A percentile compares a stretch with the other conserved stretches of the same genome.
Conservation (phyloP, 2,797 vertebrate species). For the Enteromius argenteus region DNA sequence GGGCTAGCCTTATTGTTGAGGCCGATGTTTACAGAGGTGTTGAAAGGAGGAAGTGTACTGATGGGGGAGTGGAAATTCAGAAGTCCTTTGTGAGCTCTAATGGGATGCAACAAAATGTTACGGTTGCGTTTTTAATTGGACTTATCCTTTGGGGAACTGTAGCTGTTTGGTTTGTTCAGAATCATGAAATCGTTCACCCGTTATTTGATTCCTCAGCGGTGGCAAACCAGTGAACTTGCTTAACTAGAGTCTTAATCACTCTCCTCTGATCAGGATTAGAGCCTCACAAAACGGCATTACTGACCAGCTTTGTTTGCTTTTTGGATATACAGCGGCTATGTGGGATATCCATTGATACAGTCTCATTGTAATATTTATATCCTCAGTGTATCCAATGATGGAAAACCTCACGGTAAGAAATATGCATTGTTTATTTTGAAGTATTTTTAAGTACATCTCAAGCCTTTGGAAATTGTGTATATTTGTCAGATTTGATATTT, state of each 20-base stretch:
- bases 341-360: slow-evolving; percentile 27
- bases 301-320: background rate
- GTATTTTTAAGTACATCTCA: background rate
- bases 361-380: slow-evolving; percentile 20
- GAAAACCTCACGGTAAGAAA: slow-evolving; percentile 61
- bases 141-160: slow-evolving; percentile 31
- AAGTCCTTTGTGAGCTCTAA: slow-evolving; percentile 48
- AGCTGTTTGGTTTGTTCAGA: slow-evolving; percentile 54
- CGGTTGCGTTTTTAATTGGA: slow-evolving; percentile 61
- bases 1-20: slow-evolving; percentile 18
- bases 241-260: background rate
- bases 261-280: slow-evolving; percentile 9
- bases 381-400: slow-evolving; percentile 36
- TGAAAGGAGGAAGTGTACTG: slow-evolving; percentile 31
- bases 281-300: background rate
- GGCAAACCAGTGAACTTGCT: slow-evolving; percentile 22
- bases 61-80: slow-evolving; percentile 30
- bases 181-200: slow-evolving; percentile 43
- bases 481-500: background rate
- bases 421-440: background rate
- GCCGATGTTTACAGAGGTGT: slow-evolving; percentile 29
- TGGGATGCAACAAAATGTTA: slow-evolving; percentile 54
- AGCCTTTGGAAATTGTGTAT: background rate
- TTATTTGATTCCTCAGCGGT: slow-evolving; percentile 35
- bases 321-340: slow-evolving; percentile 17